These are phyloP conservation scores for Agrotis segetum DNA, from an alignment of 2,888 invertebrate species.

Conservation along the genomic window DNA sequence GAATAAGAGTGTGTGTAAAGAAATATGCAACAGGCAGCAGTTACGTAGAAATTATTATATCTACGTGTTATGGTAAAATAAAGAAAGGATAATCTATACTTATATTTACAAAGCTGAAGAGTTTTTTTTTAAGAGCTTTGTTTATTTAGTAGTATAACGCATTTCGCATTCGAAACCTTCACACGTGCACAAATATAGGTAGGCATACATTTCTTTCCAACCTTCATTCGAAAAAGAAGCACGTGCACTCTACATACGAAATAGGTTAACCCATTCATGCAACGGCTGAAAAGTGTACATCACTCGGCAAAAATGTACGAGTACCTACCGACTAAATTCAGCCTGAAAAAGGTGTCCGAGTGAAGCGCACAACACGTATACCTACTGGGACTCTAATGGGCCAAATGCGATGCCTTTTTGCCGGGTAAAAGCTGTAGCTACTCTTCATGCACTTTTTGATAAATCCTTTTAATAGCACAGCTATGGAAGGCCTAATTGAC, in stretches of 20 bases:
- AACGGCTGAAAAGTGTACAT: background rate
- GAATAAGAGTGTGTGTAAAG: background rate
- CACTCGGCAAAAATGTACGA: background rate
- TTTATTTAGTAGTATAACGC: no score
- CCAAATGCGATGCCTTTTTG: background rate
- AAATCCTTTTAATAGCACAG: background rate
- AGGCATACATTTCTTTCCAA: no score
- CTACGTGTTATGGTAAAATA: background rate
- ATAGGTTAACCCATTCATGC: background rate
- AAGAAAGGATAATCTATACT: no score
- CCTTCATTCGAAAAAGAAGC: background rate
- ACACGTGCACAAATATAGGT: no score
- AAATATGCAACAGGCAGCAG: constrained; percentile 10
- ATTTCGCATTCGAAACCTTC: no score
- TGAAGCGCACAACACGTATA: constrained; percentile 1
- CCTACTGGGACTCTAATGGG: background rate
- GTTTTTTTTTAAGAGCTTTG: no score
- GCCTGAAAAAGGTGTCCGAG: constrained; percentile 4
- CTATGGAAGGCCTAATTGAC: no score
- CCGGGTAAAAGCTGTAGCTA: background rate
- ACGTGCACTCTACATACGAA: background rate
- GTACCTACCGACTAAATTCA: background rate
- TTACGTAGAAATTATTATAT: background rate
- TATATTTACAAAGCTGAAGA: no score
- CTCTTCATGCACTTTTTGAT: background rate